Percentiles rank a stretch among this genome's conserved stretches.
These are phyloP conservation scores for Drosophila borealis DNA, from an alignment of 2,888 invertebrate genomes.

Conservation along the genomic window DNA sequence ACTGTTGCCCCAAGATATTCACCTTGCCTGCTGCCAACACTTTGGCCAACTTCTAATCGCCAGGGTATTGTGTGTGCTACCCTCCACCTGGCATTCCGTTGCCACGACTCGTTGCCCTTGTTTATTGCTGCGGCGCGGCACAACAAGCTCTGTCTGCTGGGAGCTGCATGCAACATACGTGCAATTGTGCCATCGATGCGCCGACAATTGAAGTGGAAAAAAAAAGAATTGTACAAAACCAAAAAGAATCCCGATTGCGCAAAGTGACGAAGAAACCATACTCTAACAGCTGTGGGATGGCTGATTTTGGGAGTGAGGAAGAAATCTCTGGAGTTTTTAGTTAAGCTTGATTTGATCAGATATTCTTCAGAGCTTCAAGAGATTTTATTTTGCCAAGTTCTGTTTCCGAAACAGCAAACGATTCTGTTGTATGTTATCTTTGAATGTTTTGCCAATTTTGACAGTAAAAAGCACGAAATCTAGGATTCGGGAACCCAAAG, in stretches of 20 bases:
- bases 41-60: slow-evolving; percentile 68
- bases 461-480: no score
- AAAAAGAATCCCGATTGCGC: background rate
- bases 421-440: no score
- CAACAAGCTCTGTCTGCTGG: slow-evolving; percentile 49
- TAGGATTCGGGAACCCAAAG: no score
- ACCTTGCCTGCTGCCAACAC: slow-evolving; percentile 62
- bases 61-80: slow-evolving; percentile 54
- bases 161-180: slow-evolving; percentile 54
- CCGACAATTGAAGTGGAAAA: slow-evolving; percentile 68
- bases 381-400: no score
- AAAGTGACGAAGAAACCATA: background rate
- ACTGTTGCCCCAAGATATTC: slow-evolving; percentile 43
- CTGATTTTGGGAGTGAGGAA: background rate
- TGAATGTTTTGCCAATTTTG: no score
- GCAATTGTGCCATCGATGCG: slow-evolving; percentile 63
- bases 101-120: slow-evolving; percentile 24
- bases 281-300: background rate
- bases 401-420: no score
- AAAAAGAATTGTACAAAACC: slow-evolving; percentile 29
- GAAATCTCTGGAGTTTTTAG: no score
- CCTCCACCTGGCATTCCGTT: background rate
- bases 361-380: no score
- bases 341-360: background rate
- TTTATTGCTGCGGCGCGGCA: slow-evolving; percentile 61